A percentile compares a stretch with the other conserved stretches of the same genome.
Evolutionary conservation across 1,140 invertebrate genomes (phyloP).

Genomic region (Maniola jurtina): DNA sequence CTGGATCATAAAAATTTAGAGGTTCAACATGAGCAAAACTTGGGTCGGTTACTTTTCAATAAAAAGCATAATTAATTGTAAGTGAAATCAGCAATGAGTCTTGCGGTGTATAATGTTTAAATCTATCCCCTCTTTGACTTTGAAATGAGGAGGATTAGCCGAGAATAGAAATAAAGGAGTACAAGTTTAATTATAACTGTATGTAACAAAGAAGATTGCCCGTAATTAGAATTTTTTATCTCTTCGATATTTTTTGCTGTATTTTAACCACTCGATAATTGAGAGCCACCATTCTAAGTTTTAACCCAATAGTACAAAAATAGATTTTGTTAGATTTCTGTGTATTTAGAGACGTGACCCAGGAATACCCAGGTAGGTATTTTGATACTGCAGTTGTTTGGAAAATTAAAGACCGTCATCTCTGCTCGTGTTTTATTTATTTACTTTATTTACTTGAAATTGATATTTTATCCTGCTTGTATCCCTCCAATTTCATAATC

Average conservation of each 20-base stretch:
- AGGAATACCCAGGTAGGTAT: no score
- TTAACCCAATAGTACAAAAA: neutral
- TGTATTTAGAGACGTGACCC: neutral
- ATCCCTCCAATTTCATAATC: no score
- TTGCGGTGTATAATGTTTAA: conserved; percentile 1
- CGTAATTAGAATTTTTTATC: conserved; percentile 1
- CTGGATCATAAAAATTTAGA: no score
- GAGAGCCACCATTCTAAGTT: no score
- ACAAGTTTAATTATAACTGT: conserved; percentile 7
- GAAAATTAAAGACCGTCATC: no score
- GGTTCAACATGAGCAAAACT: no score
- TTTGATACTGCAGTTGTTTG: no score
- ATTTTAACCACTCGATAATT: no score
- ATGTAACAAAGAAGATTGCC: neutral
- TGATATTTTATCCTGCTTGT: no score
- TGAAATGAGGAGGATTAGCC: conserved; percentile 3
- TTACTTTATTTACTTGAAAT: no score
- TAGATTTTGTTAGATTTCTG: neutral
- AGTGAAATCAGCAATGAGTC: neutral
- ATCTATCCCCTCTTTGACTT: neutral
- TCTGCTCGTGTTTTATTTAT: no score
- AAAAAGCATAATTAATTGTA: neutral
- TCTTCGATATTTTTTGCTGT: neutral
- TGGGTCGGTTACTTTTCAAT: no score
- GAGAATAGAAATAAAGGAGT: conserved; percentile 4